Evolutionary conservation across 2,888 invertebrate species (phyloP).

Genomic region (Tinea trinotella): DNA sequence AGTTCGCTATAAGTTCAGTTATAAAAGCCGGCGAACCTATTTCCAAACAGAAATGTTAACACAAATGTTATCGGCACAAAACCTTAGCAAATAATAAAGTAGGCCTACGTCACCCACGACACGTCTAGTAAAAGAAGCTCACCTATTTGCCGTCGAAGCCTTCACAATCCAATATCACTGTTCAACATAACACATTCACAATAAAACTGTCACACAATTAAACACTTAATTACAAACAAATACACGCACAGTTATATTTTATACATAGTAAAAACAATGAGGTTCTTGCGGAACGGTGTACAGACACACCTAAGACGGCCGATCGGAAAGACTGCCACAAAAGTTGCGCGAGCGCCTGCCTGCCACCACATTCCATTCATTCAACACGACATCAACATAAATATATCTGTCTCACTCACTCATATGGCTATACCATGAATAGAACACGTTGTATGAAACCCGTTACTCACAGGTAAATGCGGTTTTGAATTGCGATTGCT

Average conservation of each 20-base stretch:
- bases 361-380: conserved; percentile 55
- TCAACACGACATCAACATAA: conserved; percentile 26
- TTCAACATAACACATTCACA: conserved; percentile 67
- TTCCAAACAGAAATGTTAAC: background rate
- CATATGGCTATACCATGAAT: conserved; percentile 25
- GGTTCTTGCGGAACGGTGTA: too few relatives aligned
- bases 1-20: too few relatives aligned
- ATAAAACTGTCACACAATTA: conserved; percentile 46
- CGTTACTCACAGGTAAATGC: conserved; percentile 59
- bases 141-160: conserved; percentile 29
- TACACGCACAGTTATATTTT: conserved; percentile 50
- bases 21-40: background rate
- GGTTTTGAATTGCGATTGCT: conserved; percentile 22
- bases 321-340: conserved; percentile 53
- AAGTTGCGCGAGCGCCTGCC: conserved; percentile 51
- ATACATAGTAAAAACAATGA: too few relatives aligned
- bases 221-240: conserved; percentile 45
- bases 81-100: conserved; percentile 19
- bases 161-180: conserved; percentile 55
- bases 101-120: conserved; percentile 25
- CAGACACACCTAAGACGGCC: too few relatives aligned
- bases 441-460: conserved; percentile 32
- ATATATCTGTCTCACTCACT: conserved; percentile 41
- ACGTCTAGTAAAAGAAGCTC: conserved; percentile 23
- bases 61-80: background rate